phyloP scores from a whole-genome alignment of 2,797 vertebrate genomes.

The Trematomus bernacchii region DNA sequence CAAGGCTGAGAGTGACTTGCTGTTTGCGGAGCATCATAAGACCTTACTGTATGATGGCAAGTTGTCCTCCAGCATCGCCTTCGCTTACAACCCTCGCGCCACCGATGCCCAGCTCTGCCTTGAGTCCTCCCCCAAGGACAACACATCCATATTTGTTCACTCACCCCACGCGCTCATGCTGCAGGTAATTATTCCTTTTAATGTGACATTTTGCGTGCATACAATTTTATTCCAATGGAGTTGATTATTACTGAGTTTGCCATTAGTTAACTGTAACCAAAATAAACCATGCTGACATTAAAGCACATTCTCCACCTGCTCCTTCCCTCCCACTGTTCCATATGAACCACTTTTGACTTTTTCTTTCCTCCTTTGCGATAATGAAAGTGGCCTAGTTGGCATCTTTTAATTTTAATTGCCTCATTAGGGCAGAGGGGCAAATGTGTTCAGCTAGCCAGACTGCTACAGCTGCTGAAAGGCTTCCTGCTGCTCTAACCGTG shows the following conservation, averaged over 20 bases:
- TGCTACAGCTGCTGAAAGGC: constrained; percentile 61
- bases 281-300: constrained; percentile 23
- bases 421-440: constrained; percentile 69
- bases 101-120: constrained; percentile 98
- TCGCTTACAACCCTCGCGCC: constrained; percentile 96
- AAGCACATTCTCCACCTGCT: constrained; percentile 23
- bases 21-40: constrained; percentile 97
- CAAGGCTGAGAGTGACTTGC: constrained; percentile 97
- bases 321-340: constrained; percentile 28
- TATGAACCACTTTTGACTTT: constrained; percentile 24
- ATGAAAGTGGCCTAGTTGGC: constrained; percentile 58
- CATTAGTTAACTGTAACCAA: constrained; percentile 23
- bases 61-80: constrained; percentile 92
- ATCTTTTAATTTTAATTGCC: constrained; percentile 63
- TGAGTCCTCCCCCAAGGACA: constrained; percentile 98
- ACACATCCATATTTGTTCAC: constrained; percentile 96
- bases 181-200: constrained; percentile 87
- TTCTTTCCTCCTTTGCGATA: constrained; percentile 24
- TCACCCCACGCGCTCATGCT: constrained; percentile 99
- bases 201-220: background rate
- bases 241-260: background rate
- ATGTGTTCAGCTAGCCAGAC: constrained; percentile 44
- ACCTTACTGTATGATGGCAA: constrained; percentile 96
- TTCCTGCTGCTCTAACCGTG: constrained; percentile 43
- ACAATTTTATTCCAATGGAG: background rate